Conservation (phyloP, 1,140 invertebrate species). For the Platyscapa corneri region DNA sequence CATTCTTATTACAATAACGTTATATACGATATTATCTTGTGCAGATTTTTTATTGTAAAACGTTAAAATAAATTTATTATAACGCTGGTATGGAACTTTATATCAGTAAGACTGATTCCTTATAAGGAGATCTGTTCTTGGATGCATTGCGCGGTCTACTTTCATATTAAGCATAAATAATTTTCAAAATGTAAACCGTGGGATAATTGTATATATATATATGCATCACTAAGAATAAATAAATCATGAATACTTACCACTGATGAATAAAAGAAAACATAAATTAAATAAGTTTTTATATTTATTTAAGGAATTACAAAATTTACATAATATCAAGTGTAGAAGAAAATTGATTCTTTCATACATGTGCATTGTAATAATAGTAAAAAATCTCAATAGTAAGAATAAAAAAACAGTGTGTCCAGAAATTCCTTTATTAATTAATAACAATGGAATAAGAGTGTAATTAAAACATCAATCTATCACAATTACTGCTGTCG, state of each 20-base stretch:
- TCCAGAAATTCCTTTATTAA: too few relatives aligned
- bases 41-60: not conserved
- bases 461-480: too few relatives aligned
- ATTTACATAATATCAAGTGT: too few relatives aligned
- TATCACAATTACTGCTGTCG: too few relatives aligned
- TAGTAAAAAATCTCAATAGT: too few relatives aligned
- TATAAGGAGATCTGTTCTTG: slow-evolving; percentile 7
- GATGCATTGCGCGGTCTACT: slow-evolving; percentile 35
- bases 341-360: too few relatives aligned
- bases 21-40: not conserved
- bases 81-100: not conserved
- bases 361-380: too few relatives aligned
- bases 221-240: slow-evolving; percentile 19
- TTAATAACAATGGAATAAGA: too few relatives aligned
- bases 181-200: not conserved
- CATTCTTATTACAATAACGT: not conserved
- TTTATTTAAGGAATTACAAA: too few relatives aligned
- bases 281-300: not conserved
- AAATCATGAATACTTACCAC: not conserved
- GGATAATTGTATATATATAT: not conserved
- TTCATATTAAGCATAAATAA: not conserved
- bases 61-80: not conserved
- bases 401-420: too few relatives aligned
- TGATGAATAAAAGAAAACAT: not conserved
- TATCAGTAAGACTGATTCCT: not conserved